A percentile compares a stretch with the other conserved stretches of the same genome.
Evolutionary conservation across 2,797 vertebrate species (phyloP).

Genomic region (Intellagama lesueurii): DNA sequence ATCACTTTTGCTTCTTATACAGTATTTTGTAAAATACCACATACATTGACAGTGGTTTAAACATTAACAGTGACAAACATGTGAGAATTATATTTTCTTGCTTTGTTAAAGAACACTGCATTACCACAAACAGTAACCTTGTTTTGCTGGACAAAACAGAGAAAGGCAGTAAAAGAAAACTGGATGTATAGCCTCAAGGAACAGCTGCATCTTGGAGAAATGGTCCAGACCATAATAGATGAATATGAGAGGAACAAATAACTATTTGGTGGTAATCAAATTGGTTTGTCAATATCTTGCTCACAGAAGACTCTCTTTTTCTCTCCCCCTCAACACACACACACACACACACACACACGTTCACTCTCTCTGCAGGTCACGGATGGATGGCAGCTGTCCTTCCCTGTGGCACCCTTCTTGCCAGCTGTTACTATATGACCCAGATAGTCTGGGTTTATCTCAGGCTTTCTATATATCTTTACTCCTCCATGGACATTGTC

Average conservation of each 20-base stretch:
- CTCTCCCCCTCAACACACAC: neutral
- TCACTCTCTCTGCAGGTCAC: conserved; percentile 8
- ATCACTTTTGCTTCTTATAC: neutral
- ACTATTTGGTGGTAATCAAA: neutral
- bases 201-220: neutral
- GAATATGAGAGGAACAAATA: neutral
- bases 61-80: neutral
- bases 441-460: conserved; percentile 33
- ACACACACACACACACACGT: neutral
- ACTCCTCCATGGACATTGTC: neutral
- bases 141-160: neutral
- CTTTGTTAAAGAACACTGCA: too few relatives aligned
- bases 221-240: neutral
- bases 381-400: conserved; percentile 26
- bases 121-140: neutral
- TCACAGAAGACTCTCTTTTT: neutral
- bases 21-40: neutral
- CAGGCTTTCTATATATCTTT: neutral
- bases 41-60: neutral
- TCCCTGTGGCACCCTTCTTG: conserved; percentile 9
- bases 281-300: neutral
- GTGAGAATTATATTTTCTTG: neutral
- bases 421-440: conserved; percentile 32
- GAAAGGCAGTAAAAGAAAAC: neutral
- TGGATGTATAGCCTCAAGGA: neutral